phyloP scores from a whole-genome alignment of 2,888 invertebrate species.

The Sarcophaga caerulescens region DNA sequence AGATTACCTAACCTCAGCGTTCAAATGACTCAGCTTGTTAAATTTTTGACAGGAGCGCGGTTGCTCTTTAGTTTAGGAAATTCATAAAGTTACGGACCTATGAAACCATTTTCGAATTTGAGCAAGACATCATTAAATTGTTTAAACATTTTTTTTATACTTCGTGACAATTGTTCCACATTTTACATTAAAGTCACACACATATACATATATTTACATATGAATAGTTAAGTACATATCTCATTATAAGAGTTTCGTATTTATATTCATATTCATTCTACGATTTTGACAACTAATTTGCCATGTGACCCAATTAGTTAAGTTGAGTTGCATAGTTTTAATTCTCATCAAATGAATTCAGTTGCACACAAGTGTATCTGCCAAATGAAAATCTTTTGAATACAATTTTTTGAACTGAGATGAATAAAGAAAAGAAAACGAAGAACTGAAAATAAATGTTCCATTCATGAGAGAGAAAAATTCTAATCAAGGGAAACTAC shows the following conservation, averaged over 20 bases:
- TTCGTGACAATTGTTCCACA: too few relatives aligned
- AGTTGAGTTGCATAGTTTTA: background rate
- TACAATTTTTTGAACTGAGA: slow-evolving; percentile 9
- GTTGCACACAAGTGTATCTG: slow-evolving; percentile 43
- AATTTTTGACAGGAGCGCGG: too few relatives aligned
- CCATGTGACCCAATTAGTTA: slow-evolving; percentile 65
- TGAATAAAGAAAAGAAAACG: background rate
- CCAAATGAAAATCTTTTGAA: slow-evolving; percentile 51
- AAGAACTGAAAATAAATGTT: background rate
- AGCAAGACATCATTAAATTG: too few relatives aligned
- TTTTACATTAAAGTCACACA: too few relatives aligned
- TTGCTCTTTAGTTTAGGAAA: too few relatives aligned
- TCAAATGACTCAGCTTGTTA: too few relatives aligned
- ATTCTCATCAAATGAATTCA: slow-evolving; percentile 45
- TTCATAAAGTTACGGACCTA: too few relatives aligned
- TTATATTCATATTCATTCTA: background rate
- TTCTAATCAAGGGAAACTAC: slow-evolving; percentile 64
- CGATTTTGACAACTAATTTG: slow-evolving; percentile 57
- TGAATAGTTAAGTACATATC: background rate
- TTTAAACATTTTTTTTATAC: too few relatives aligned
- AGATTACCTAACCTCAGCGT: too few relatives aligned
- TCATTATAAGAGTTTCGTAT: slow-evolving; percentile 38
- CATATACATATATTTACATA: too few relatives aligned
- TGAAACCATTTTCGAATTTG: too few relatives aligned
- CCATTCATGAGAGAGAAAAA: slow-evolving; percentile 26